These are phyloP conservation scores for Sturmia bella DNA, from an alignment of 2,888 invertebrate species.

Conservation along the genomic window DNA sequence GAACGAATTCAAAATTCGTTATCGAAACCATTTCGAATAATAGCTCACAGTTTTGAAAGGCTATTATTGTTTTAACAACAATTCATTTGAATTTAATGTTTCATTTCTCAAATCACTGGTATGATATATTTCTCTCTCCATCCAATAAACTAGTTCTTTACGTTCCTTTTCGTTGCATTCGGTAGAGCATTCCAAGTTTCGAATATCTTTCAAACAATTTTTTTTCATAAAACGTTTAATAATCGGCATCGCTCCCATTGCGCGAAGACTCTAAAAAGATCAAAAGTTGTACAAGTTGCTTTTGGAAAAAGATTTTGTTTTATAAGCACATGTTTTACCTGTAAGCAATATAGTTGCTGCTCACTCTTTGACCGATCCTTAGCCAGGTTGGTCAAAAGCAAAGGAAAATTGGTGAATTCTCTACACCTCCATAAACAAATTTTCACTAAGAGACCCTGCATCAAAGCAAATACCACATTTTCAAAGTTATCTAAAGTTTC, in stretches of 20 bases:
- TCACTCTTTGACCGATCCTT: slow-evolving; percentile 69
- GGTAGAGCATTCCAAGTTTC: slow-evolving; percentile 71
- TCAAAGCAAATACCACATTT: slow-evolving; percentile 74
- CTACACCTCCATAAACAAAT: slow-evolving; percentile 76
- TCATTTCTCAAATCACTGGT: slow-evolving; percentile 27
- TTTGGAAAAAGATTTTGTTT: neutral
- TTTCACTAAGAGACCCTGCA: slow-evolving; percentile 76
- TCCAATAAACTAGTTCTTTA: slow-evolving; percentile 74
- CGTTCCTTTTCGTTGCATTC: slow-evolving; percentile 73
- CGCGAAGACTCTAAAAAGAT: slow-evolving; percentile 74
- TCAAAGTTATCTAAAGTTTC: slow-evolving; percentile 72
- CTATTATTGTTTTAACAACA: too few relatives aligned
- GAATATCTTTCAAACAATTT: slow-evolving; percentile 74
- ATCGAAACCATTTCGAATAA: too few relatives aligned
- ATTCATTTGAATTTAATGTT: too few relatives aligned
- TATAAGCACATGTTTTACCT: slow-evolving; percentile 66
- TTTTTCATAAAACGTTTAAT: slow-evolving; percentile 76
- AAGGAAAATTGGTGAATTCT: slow-evolving; percentile 76
- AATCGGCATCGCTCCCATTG: slow-evolving; percentile 78
- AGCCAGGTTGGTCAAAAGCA: slow-evolving; percentile 74
- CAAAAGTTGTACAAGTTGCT: neutral
- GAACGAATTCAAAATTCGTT: too few relatives aligned
- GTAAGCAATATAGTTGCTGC: slow-evolving; percentile 77
- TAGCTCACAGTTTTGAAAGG: too few relatives aligned
- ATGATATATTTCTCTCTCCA: slow-evolving; percentile 74